Base-by-base conservation (phyloP, 2,888 invertebrate species). In the Dichetophora obliterata region DNA sequence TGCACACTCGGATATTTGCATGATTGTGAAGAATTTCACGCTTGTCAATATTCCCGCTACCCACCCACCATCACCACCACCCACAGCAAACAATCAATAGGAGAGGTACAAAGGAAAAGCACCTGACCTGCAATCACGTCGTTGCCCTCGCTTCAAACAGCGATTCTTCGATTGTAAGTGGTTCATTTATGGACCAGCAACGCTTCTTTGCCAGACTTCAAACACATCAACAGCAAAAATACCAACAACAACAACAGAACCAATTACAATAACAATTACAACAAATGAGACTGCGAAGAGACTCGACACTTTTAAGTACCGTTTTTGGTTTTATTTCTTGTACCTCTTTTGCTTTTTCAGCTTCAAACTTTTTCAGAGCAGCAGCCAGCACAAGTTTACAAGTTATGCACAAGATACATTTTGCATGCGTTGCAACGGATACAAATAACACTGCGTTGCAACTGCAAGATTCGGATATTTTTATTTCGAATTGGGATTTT, bases 211-310 rank as follows among this genome's bases (percentile, higher is more conserved):
- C 31, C 66, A 59, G 59, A 27, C 27, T 34, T n/a, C 66, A 19
- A 34, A 37, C 22, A 43, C 65, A 65, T 37, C n/a, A 8, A 34
- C 22, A 34, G 2, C 66, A 43, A 19, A 8, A n/a, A 43, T 22
- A 65, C 9, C n/a, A 8, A 34, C 22, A 43, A 22, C 16, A 37
- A 22, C 66, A 43, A 14, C 24, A 9, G 24, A 6, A 59, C 9
- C 9, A 59, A 59, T 59, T 24, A 68, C 22, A 48, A 68, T 3
- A 68, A 34, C 50, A 63, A 50, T n/a, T 31, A 50, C 50, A 73
- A 61, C 71, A 72, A 73, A 50, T 50, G 73, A 74, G 50, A 65
- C 73, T 74, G 73, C 52, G 52, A 74, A 61, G 24, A 74, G 52
- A 63, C 52, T 22, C 50, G 52, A 63, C 73, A 27, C 14, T n/a